These are phyloP conservation scores for Paramisgurnus dabryanus DNA, from an alignment of 2,113 vertebrate genomes.

Conservation along the genomic window DNA sequence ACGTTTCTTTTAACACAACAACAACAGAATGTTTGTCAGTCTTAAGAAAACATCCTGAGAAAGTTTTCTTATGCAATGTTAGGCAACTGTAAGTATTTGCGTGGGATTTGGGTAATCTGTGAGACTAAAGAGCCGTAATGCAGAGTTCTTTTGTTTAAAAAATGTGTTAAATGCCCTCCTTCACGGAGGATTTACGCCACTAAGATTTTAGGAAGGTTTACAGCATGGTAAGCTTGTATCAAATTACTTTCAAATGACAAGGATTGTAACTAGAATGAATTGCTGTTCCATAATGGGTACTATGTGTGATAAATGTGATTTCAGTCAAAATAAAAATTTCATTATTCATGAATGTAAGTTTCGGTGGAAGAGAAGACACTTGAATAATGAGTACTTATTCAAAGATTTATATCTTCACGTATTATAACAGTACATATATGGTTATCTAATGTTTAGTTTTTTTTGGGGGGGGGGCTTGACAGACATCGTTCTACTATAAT, in stretches of 20 bases:
- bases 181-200: slow-evolving; percentile 4
- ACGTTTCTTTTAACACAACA: not conserved
- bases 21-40: slow-evolving; percentile 10
- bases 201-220: slow-evolving; percentile 11
- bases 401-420: too few species aligned
- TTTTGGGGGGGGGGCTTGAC: too few species aligned
- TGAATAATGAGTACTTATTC: too few species aligned
- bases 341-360: too few species aligned
- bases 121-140: not conserved
- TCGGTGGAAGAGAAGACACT: too few species aligned
- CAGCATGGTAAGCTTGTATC: not conserved
- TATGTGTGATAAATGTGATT: not conserved
- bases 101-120: not conserved
- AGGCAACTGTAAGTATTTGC: not conserved
- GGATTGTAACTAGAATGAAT: not conserved
- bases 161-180: slow-evolving; percentile 10
- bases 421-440: too few species aligned
- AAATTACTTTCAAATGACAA: not conserved
- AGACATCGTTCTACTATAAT: too few species aligned
- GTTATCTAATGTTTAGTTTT: too few species aligned
- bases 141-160: slow-evolving; percentile 10
- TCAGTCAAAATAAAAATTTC: not conserved
- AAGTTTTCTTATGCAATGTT: not conserved
- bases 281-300: not conserved
- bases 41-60: slow-evolving; percentile 21